Conservation (phyloP, 2,888 invertebrate genomes). For the Neoascia interrupta region DNA sequence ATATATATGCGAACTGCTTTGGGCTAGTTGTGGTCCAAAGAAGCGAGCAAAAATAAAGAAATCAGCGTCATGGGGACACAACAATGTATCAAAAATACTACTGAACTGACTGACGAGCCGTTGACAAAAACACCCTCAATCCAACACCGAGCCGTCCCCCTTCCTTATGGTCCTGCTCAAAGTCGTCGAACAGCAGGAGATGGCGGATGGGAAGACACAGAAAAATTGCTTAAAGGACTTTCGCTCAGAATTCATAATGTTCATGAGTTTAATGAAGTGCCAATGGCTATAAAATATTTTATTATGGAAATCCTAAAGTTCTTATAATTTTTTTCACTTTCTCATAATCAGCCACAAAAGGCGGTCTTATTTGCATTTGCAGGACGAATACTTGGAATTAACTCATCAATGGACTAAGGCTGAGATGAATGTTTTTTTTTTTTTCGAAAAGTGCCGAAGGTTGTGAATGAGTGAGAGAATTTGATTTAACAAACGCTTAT, state of each 20-base stretch:
- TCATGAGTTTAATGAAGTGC: constrained; percentile 79
- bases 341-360: constrained; percentile 65
- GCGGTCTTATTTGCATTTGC: constrained; percentile 43
- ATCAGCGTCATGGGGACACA: constrained; percentile 22
- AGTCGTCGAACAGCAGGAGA: background rate
- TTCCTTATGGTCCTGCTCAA: background rate
- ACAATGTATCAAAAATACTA: constrained; percentile 53
- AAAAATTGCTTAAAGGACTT: constrained; percentile 56
- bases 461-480: too few species aligned
- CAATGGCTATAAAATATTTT: constrained; percentile 76
- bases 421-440: too few species aligned
- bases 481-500: too few species aligned
- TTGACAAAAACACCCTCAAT: constrained; percentile 43
- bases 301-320: constrained; percentile 72
- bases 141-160: background rate
- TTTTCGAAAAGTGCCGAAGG: too few species aligned
- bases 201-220: constrained; percentile 14
- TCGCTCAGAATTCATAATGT: constrained; percentile 76
- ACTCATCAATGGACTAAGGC: too few species aligned
- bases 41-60: constrained; percentile 1
- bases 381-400: background rate
- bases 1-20: constrained; percentile 4
- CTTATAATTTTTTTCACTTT: constrained; percentile 77
- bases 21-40: constrained; percentile 24
- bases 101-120: constrained; percentile 45